Evolutionary conservation across 92 coral and sea anemone species (phyloP), one percentile per base, ranked within the genome.

Genomic region (Zoanthus solanderi): DNA sequence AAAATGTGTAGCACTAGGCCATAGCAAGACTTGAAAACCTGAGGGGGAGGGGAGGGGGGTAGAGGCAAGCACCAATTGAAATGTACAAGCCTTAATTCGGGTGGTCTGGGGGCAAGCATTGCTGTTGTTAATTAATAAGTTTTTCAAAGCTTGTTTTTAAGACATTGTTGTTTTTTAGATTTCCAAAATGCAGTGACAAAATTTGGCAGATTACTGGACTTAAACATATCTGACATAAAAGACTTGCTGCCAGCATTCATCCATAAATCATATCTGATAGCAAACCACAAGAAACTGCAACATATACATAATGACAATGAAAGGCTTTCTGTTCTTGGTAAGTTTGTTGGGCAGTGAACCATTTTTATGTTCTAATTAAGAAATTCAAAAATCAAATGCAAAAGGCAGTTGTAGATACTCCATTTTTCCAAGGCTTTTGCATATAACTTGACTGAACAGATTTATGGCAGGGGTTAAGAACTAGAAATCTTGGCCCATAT

Each of bases 271-370:
- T 94, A 88, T 76, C 90, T 94, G 80, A 53, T 87, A 82, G 73
- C 93, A 48, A 84, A 93, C 90, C 90, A 71, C 3, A 44, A 68
- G 29, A 75, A 80, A 47, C 79, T 94, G 34, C 79, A 90, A 50
- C 83, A 85, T 0, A 52, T 67, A 32, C 76, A 90, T 65, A 73
- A 87, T 18, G 83, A 87, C 66, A 95, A 95, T 89, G 99, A 93
- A 71, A 92, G 89, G 66, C 98, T 96, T 68, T 90, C 95, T 60
- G 87, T 93, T 11, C 84, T 96, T 73, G 99, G 99, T 96, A 71
- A 90, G 91, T 72, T 76, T 47, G 12, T 34, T 34, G 42, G 42
- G 0, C 12, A 65, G 57, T 17, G 4, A n/a, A 2, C 11, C 6
- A 63, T 17, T 7, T 63, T 63, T 57, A 63, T 63, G n/a, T 15